phyloP scores from a whole-genome alignment of 1,140 invertebrate genomes.

The Bathynomus jamesi region DNA sequence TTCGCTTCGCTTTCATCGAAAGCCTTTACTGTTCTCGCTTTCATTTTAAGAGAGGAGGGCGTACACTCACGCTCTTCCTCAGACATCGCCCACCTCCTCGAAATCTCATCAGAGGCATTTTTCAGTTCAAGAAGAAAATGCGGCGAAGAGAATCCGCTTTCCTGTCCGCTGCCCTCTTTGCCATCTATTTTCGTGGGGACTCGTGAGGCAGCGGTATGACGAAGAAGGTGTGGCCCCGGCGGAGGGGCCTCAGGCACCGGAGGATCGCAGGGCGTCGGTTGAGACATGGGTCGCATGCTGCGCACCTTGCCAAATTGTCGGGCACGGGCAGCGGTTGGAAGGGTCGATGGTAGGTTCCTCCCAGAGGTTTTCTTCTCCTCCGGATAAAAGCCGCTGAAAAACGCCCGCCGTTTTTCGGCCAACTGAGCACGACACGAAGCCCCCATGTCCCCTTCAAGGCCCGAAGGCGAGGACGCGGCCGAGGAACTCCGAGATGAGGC shows the following conservation, averaged over 20 bases:
- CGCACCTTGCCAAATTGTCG: not conserved
- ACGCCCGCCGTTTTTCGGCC: not conserved
- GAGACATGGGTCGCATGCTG: not conserved
- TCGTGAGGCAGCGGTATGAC: not conserved
- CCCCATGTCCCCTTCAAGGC: not conserved
- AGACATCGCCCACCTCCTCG: not conserved
- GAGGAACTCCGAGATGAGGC: not conserved
- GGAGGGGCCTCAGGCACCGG: not conserved
- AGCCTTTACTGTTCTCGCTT: too few species aligned
- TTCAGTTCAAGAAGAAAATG: not conserved
- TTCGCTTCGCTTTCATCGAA: too few species aligned
- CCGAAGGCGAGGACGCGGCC: not conserved
- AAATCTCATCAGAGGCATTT: not conserved
- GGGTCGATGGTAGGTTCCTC: not conserved
- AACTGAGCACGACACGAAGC: not conserved
- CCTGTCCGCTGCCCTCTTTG: not conserved
- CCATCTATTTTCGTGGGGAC: not conserved
- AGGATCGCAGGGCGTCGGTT: not conserved
- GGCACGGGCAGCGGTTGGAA: not conserved
- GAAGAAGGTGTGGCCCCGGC: not conserved
- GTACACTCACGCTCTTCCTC: not conserved
- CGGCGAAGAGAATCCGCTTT: not conserved
- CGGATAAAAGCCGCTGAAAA: not conserved
- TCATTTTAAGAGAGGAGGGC: too few species aligned
- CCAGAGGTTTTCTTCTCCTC: not conserved